Percentiles rank a stretch among this genome's conserved stretches.
These are phyloP conservation scores for Parascotia fuliginaria DNA, from an alignment of 2,888 invertebrate species.

Conservation along the genomic window DNA sequence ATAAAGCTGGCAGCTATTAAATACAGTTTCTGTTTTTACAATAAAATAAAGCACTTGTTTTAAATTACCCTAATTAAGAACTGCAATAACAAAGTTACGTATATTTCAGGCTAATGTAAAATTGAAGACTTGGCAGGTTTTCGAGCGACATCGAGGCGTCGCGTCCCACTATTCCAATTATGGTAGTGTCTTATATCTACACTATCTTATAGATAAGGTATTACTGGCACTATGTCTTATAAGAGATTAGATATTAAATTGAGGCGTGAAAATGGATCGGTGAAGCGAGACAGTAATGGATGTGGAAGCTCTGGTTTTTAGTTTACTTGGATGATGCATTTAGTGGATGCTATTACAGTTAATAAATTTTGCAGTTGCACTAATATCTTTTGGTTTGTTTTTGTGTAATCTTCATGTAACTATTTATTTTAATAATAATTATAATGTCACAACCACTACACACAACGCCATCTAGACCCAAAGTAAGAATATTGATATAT, in stretches of 20 bases:
- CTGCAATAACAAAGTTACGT: neutral
- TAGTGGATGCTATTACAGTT: neutral
- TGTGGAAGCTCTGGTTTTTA: neutral
- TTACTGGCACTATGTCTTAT: neutral
- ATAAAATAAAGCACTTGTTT: too few relatives aligned
- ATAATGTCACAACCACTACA: too few relatives aligned
- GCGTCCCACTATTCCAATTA: neutral
- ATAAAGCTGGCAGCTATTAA: too few relatives aligned
- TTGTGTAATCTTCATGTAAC: too few relatives aligned
- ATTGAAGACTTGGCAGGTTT: slow-evolving; percentile 13
- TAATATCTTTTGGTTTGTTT: too few relatives aligned
- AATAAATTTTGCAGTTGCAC: too few relatives aligned
- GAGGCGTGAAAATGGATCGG: neutral
- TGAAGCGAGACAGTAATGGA: neutral
- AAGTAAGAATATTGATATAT: too few relatives aligned
- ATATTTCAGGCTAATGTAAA: slow-evolving; percentile 4
- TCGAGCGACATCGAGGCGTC: slow-evolving; percentile 2
- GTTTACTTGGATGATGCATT: neutral
- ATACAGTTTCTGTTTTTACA: too few relatives aligned
- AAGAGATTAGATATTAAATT: neutral
- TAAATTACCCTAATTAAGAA: too few relatives aligned
- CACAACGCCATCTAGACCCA: too few relatives aligned
- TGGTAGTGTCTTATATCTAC: neutral
- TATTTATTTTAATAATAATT: too few relatives aligned
- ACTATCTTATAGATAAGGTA: neutral